These are phyloP conservation scores for Penaeus chinensis DNA, from an alignment of 1,140 invertebrate genomes.

Conservation along the genomic window DNA sequence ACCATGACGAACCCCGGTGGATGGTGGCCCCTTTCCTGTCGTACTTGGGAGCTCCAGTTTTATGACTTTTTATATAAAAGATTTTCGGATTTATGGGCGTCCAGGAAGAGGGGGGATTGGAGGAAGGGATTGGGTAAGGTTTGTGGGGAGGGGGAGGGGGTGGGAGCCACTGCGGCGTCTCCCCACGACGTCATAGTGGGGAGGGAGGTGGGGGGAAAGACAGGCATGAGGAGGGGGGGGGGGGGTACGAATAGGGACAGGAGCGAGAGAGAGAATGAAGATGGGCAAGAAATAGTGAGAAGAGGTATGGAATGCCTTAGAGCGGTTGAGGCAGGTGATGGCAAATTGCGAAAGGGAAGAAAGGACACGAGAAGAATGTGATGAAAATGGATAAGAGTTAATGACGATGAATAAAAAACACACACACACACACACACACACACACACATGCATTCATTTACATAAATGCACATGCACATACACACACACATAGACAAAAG, in stretches of 20 bases:
- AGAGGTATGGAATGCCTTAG: neutral
- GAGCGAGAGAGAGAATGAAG: neutral
- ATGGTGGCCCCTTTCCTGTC: conserved; percentile 5
- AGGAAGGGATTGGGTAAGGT: neutral
- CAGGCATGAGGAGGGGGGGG: neutral
- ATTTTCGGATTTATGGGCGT: conserved; percentile 40
- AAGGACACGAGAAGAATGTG: neutral
- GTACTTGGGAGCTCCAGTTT: conserved; percentile 36
- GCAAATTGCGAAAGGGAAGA: no score
- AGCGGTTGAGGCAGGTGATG: neutral
- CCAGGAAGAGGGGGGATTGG: conserved; percentile 22
- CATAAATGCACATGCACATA: neutral
- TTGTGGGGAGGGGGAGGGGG: neutral
- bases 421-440: neutral
- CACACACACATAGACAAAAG: neutral
- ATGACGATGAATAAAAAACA: neutral
- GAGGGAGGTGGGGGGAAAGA: neutral
- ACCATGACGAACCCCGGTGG: neutral
- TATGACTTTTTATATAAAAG: conserved; percentile 50
- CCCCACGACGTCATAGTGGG: neutral
- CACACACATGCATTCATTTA: neutral
- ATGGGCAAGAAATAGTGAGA: neutral
- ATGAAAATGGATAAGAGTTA: neutral
- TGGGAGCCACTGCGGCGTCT: neutral
- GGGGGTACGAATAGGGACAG: neutral